Evolutionary conservation across 1,140 invertebrate genomes (phyloP).

Genomic region (Drosophila arawakana): DNA sequence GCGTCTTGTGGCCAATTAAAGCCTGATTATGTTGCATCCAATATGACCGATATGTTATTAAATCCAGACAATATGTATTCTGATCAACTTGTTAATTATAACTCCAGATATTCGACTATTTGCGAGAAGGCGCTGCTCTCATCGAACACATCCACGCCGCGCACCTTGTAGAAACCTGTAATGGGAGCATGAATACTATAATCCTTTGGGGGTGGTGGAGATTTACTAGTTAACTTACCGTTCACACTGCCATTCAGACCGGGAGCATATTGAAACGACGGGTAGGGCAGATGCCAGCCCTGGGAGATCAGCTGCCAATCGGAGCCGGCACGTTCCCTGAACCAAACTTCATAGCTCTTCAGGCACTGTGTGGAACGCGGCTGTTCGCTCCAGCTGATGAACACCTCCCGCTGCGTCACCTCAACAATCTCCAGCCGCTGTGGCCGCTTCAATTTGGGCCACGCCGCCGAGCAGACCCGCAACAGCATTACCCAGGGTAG

Average conservation of each 20-base stretch:
- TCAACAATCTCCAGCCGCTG: slow-evolving; percentile 58
- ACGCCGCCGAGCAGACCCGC: slow-evolving; percentile 70
- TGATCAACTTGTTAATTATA: slow-evolving; percentile 59
- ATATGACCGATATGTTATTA: slow-evolving; percentile 57
- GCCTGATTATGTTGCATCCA: slow-evolving; percentile 73
- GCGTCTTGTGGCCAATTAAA: slow-evolving; percentile 58
- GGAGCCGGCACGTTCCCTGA: slow-evolving; percentile 45
- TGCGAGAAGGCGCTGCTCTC: slow-evolving; percentile 71
- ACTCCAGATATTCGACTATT: slow-evolving; percentile 77
- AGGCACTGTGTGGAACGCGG: slow-evolving; percentile 66
- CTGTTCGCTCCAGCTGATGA: slow-evolving; percentile 75
- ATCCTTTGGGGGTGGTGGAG: not conserved
- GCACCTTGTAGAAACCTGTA: slow-evolving; percentile 79
- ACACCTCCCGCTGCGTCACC: slow-evolving; percentile 69
- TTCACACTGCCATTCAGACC: slow-evolving; percentile 54
- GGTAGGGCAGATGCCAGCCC: slow-evolving; percentile 77
- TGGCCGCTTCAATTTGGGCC: slow-evolving; percentile 56
- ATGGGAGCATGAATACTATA: not conserved
- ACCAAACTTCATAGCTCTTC: slow-evolving; percentile 81
- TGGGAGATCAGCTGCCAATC: slow-evolving; percentile 65
- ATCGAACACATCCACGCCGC: slow-evolving; percentile 75
- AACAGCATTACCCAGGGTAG: slow-evolving; percentile 73
- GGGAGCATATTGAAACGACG: slow-evolving; percentile 77
- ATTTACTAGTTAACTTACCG: slow-evolving; percentile 45
- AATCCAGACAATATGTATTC: slow-evolving; percentile 32